Base-by-base conservation (phyloP, 2,113 vertebrate genomes). In the Sturnira hondurensis region DNA sequence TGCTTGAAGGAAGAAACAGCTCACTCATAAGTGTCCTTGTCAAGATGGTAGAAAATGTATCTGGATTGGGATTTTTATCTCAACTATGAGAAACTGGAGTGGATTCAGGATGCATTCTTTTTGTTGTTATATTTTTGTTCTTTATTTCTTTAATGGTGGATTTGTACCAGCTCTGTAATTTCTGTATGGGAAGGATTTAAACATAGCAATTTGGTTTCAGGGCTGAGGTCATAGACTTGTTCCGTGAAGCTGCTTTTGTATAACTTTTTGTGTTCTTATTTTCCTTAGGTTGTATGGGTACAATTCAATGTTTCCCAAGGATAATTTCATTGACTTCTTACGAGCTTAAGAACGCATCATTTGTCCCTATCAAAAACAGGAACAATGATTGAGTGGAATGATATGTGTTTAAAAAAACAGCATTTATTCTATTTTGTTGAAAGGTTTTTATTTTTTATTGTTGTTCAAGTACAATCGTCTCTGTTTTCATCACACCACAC, bases 21-120 rank as follows among this genome's bases (percentile, higher is more conserved):
- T 47, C 19, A 31, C 26, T 95, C 22, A 0, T 80, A 86, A 94
- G 86, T 36, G 31, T 63, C n/a, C 82, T 83, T 95, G 36, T 58
- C 77, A 17, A n/a, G 47, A 63, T 96, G 58, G 63, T 47, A 61
- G 54, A 13, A 24, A 50, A 45, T 90, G 84, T 82, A 93, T 92
- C 54, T 92, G 63, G 3, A 77, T 41, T 58, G 52, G 10, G 12
- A 61, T 58, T 83, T 52, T 89, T 50, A 24, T 83, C 14, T 84
- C 20, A 41, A 54, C 11, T 47, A 15, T 13, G 33, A 86, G 31
- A 17, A n/a, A 9, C 20, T 6, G 36, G 31, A 58, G 3, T 22
- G n/a, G 8, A 5, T 38, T 3, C 33, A 20, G n/a, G 12, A 19
- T 4, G 12, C 1, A 0, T 56, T 36, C 31, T 41, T 26, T 50